Evolutionary conservation across 2,113 vertebrate genomes (phyloP).

Genomic region (Sisor rabdophorus): DNA sequence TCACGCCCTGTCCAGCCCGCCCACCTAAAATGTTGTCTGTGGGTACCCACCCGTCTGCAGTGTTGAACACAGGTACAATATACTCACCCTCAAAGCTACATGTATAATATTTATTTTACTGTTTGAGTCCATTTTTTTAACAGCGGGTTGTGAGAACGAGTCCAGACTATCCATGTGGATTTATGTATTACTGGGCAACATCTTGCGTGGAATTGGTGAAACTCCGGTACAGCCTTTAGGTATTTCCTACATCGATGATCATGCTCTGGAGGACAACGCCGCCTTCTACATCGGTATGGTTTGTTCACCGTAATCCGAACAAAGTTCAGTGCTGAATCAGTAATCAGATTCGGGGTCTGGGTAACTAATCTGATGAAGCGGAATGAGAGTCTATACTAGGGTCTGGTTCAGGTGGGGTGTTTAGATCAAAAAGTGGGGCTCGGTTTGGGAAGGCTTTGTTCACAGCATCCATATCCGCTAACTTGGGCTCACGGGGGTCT

Average conservation of each 20-base stretch:
- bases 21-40: conserved; percentile 58
- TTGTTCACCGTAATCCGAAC: not conserved
- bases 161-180: conserved; percentile 76
- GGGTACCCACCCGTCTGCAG: conserved; percentile 59
- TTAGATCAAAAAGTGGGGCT: too few relatives aligned
- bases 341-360: too few relatives aligned
- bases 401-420: too few relatives aligned
- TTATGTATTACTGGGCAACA: conserved; percentile 79
- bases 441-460: too few relatives aligned
- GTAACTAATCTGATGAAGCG: too few relatives aligned
- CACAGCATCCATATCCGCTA: too few relatives aligned
- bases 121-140: not conserved
- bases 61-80: conserved; percentile 59
- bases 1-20: conserved; percentile 74
- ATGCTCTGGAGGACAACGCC: conserved; percentile 71
- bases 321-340: too few relatives aligned
- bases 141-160: conserved; percentile 73
- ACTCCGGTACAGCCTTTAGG: conserved; percentile 81
- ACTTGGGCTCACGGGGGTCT: too few relatives aligned
- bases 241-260: conserved; percentile 81
- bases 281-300: conserved; percentile 80
- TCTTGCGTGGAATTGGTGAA: conserved; percentile 81
- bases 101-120: not conserved
- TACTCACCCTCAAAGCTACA: not conserved
- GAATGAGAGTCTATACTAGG: too few relatives aligned